phyloP scores from a whole-genome alignment of 2,113 vertebrate species.

The Anguilla japonica region DNA sequence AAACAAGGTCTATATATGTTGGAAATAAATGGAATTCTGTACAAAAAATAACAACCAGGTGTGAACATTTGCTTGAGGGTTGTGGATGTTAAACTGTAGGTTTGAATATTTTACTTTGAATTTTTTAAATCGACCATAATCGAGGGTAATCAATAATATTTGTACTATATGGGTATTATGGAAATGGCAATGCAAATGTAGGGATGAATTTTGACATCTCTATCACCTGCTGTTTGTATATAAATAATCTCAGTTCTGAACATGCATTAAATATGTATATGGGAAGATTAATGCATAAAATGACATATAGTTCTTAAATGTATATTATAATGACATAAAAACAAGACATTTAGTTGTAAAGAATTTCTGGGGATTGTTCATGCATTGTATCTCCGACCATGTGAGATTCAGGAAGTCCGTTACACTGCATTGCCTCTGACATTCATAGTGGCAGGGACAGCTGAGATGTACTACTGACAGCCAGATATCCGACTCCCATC shows the following conservation, averaged over 20 bases:
- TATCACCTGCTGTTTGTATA: not conserved
- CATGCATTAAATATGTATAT: not conserved
- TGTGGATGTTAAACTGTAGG: not conserved
- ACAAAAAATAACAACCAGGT: slow-evolving; percentile 33
- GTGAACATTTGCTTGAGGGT: slow-evolving; percentile 5
- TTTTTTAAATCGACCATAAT: not conserved
- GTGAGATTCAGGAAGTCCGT: not conserved
- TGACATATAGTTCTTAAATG: not conserved
- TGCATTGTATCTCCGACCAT: not conserved
- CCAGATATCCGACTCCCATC: not conserved
- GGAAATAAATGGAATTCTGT: slow-evolving; percentile 76
- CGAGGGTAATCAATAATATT: too few relatives aligned
- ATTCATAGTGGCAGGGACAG: not conserved
- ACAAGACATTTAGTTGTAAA: too few relatives aligned
- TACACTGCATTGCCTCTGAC: not conserved
- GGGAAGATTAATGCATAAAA: not conserved
- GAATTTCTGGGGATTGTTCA: not conserved
- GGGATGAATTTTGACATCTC: not conserved
- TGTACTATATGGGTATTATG: not conserved
- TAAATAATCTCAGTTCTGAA: not conserved
- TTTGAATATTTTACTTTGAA: not conserved
- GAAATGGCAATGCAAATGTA: not conserved
- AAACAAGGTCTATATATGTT: slow-evolving; percentile 47
- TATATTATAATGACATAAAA: too few relatives aligned
- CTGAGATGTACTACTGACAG: not conserved